Evolutionary conservation across 1,140 invertebrate species (phyloP).

Genomic region (Drosophila murphyi): DNA sequence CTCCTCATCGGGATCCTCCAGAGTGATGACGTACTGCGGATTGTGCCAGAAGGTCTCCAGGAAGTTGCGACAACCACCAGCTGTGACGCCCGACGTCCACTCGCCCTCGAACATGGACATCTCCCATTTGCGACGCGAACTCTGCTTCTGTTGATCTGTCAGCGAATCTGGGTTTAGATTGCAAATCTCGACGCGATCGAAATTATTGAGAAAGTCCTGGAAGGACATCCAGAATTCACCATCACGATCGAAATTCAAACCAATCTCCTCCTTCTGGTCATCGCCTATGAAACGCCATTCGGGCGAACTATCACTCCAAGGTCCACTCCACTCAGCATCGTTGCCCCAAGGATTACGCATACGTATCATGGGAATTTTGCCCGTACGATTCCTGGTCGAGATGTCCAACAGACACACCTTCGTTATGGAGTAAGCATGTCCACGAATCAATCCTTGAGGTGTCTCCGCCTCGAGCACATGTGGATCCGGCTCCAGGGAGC

Average conservation of each 20-base stretch:
- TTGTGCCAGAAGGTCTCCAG: conserved; percentile 98
- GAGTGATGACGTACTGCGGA: conserved; percentile 96
- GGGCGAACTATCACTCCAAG: conserved; percentile 96
- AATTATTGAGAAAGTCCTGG: conserved; percentile 91
- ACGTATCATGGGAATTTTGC: conserved; percentile 92
- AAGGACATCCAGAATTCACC: conserved; percentile 99
- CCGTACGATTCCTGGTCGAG: conserved; percentile 90
- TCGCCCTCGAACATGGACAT: conserved; percentile 97
- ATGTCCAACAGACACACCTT: conserved; percentile 95
- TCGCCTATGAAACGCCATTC: conserved; percentile 98
- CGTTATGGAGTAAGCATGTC: conserved; percentile 98
- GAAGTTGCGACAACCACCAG: conserved; percentile 98
- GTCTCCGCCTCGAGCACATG: conserved; percentile 95
- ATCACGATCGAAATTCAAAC: conserved; percentile 96
- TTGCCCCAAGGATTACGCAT: conserved; percentile 99
- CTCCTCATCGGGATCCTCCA: conserved; percentile 95
- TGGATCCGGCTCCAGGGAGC: conserved; percentile 97
- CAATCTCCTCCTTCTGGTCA: conserved; percentile 94
- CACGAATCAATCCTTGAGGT: conserved; percentile 95
- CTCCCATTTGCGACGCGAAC: conserved; percentile 94
- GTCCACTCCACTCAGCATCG: conserved; percentile 98
- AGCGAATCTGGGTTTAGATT: conserved; percentile 97
- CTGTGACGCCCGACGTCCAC: conserved; percentile 95
- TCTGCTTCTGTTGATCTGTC: conserved; percentile 89
- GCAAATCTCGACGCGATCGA: conserved; percentile 95